A percentile compares a stretch with the other conserved stretches of the same genome.
These are phyloP conservation scores for Pollicipes pollicipes DNA, from an alignment of 1,140 invertebrate genomes.

Conservation along the genomic window DNA sequence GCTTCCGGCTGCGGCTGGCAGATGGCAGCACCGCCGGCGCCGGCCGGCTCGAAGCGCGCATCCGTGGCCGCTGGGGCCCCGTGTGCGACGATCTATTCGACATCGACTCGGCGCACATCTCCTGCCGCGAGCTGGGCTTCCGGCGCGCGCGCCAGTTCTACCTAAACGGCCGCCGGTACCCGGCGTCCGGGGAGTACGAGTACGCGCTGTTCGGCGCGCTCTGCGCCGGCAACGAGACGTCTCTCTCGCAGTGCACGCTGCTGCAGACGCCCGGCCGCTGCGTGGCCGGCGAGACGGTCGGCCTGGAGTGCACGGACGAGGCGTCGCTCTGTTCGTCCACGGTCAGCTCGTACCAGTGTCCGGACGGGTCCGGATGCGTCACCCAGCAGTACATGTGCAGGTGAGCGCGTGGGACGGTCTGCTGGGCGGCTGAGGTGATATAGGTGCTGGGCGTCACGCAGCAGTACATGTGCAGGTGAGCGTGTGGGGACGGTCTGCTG, in stretches of 20 bases:
- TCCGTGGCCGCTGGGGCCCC: slow-evolving; percentile 46
- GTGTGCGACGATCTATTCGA: slow-evolving; percentile 40
- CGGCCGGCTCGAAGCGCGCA: neutral
- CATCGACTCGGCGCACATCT: neutral
- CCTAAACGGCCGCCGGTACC: neutral
- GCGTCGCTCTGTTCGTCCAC: neutral
- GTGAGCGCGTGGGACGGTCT: neutral
- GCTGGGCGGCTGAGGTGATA: no score
- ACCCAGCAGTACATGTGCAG: slow-evolving; percentile 1
- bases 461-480: no score
- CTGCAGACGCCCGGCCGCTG: neutral
- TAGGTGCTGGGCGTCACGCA: no score
- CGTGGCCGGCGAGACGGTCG: neutral
- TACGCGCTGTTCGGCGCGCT: neutral
- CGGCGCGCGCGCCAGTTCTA: neutral
- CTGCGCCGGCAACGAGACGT: neutral
- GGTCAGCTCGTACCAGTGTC: neutral
- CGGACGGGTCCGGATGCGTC: neutral
- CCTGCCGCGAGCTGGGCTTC: neutral
- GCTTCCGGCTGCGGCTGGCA: neutral
- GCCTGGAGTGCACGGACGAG: neutral
- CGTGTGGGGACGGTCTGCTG: no score
- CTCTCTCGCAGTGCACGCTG: neutral
- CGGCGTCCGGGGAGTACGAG: neutral
- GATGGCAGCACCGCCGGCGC: neutral